These are phyloP conservation scores for Etheostoma spectabile DNA, from an alignment of 2,113 vertebrate species.

Conservation along the genomic window DNA sequence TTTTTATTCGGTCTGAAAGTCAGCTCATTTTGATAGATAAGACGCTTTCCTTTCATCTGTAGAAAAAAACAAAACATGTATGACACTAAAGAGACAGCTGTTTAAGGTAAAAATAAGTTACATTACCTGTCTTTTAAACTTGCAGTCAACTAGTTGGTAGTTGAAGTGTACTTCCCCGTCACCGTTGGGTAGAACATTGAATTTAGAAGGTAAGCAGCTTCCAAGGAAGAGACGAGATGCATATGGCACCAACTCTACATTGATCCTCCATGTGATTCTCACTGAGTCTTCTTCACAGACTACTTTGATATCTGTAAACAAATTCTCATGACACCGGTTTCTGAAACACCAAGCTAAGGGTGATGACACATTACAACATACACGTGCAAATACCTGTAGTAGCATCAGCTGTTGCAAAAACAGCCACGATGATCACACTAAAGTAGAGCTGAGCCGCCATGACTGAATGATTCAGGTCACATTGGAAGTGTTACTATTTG, in stretches of 20 bases:
- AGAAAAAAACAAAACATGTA: neutral
- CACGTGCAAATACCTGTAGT: constrained; percentile 24
- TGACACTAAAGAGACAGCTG: fast-evolving
- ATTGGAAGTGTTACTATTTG: neutral
- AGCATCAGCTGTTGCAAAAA: constrained; percentile 8
- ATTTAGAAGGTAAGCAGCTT: constrained; percentile 65
- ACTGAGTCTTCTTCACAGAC: constrained; percentile 52
- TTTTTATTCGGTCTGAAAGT: constrained; percentile 67
- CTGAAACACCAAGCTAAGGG: neutral
- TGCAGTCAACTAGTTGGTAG: constrained; percentile 64
- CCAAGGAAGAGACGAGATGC: constrained; percentile 80
- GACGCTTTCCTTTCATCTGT: constrained; percentile 69
- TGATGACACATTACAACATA: fast-evolving
- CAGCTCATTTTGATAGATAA: constrained; percentile 72
- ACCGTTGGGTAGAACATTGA: constrained; percentile 44
- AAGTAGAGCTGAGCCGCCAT: constrained; percentile 53
- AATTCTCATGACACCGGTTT: fast-evolving
- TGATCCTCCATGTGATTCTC: constrained; percentile 69
- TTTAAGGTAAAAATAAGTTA: neutral
- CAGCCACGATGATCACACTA: constrained; percentile 30
- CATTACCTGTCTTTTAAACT: constrained; percentile 73
- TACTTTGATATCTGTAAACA: constrained; percentile 69
- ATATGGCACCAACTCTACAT: constrained; percentile 17
- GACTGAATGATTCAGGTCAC: neutral
- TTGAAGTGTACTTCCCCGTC: constrained; percentile 62